Evolutionary conservation across 53 echinoderm and acorn worm genomes (phyloP).

Genomic region (Temnopleurus reevesii): DNA sequence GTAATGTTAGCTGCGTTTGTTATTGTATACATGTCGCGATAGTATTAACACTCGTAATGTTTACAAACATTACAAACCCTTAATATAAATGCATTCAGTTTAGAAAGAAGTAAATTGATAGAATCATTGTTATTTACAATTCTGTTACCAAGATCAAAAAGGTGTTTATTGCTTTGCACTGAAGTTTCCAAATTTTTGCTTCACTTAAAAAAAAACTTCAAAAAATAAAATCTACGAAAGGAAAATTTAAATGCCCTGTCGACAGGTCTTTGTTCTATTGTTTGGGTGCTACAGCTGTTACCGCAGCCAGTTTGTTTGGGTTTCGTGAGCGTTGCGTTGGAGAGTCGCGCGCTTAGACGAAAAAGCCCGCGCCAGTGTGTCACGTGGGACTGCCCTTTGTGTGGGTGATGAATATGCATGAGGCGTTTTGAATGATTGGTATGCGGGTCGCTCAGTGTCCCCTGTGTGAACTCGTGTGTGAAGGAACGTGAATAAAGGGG

Average conservation of each 20-base stretch:
- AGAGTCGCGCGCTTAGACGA: constrained; percentile 53
- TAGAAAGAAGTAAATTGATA: background rate
- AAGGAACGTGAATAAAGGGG: background rate
- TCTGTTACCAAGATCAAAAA: constrained; percentile 29
- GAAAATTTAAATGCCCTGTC: constrained; percentile 24
- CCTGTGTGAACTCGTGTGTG: constrained; percentile 17
- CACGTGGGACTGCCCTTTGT: constrained; percentile 53
- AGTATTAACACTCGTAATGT: constrained; percentile 20
- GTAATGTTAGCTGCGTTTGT: background rate
- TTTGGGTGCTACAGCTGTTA: constrained; percentile 40
- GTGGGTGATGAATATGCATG: constrained; percentile 42
- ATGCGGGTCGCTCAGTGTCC: constrained; percentile 18
- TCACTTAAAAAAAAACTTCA: background rate
- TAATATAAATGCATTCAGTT: background rate
- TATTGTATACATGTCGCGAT: constrained; percentile 4
- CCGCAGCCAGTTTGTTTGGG: constrained; percentile 35
- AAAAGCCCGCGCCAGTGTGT: constrained; percentile 48
- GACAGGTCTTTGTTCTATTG: constrained; percentile 37
- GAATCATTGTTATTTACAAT: background rate
- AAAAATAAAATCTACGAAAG: background rate
- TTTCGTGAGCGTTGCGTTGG: constrained; percentile 38
- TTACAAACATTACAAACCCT: background rate
- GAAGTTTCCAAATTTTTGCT: constrained; percentile 38
- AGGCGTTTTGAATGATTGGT: constrained; percentile 6
- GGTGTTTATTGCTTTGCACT: constrained; percentile 17